Percentiles rank a stretch among this genome's conserved stretches.
phyloP scores from a whole-genome alignment of 2,113 vertebrate genomes.

The Ochotona curzoniae region DNA sequence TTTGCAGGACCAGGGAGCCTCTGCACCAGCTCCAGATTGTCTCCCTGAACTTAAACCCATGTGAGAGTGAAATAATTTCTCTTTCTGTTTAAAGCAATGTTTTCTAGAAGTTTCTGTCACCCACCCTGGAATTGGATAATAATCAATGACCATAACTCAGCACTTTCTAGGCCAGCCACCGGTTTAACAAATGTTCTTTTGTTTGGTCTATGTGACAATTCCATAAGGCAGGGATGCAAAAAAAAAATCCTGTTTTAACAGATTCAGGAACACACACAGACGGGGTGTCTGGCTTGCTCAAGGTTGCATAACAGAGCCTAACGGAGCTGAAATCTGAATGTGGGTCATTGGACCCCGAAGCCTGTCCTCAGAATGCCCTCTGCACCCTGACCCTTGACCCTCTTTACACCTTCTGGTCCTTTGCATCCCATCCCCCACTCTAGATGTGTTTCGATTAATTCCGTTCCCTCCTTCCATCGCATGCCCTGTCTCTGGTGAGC shows the following conservation, averaged over 20 bases:
- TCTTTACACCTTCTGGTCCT: not conserved
- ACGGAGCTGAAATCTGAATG: not conserved
- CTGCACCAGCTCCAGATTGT: not conserved
- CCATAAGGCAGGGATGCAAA: too few species aligned
- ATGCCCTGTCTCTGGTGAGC: not conserved
- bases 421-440: not conserved
- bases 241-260: not conserved
- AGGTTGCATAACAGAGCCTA: not conserved
- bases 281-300: not conserved
- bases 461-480: too few species aligned
- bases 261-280: not conserved
- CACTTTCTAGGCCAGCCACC: not conserved
- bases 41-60: not conserved
- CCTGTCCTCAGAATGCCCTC: not conserved
- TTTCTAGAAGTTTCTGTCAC: not conserved
- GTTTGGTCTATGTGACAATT: not conserved
- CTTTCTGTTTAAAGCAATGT: not conserved
- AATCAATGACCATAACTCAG: not conserved
- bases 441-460: not conserved
- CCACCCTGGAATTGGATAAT: not conserved
- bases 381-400: not conserved
- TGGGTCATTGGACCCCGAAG: not conserved
- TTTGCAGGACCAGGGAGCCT: not conserved
- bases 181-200: not conserved
- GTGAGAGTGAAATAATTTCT: not conserved